Evolutionary conservation across 2,888 invertebrate genomes (phyloP).

Genomic region (Euplexia lucipara): DNA sequence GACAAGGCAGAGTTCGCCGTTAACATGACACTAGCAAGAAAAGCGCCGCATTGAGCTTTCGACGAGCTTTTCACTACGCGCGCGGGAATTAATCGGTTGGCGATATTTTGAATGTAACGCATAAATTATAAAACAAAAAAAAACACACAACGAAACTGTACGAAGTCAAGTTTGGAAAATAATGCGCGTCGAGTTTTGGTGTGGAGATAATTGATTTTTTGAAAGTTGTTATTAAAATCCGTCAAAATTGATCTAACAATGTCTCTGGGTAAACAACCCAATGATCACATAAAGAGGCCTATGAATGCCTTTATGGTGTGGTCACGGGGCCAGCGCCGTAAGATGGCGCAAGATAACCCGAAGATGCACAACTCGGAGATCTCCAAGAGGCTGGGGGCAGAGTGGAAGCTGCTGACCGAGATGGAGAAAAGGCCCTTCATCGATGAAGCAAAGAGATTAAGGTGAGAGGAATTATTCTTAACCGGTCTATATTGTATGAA

Average conservation of each 20-base stretch:
- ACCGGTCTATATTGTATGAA: no score
- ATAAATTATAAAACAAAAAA: constrained; percentile 50
- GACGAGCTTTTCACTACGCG: constrained; percentile 87
- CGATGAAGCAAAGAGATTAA: constrained; percentile 96
- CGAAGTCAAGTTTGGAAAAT: constrained; percentile 41
- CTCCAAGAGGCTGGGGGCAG: constrained; percentile 96
- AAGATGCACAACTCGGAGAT: constrained; percentile 99
- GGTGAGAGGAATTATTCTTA: constrained; percentile 88
- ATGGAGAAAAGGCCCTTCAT: constrained; percentile 97
- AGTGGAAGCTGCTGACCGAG: constrained; percentile 97
- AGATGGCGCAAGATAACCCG: constrained; percentile 98
- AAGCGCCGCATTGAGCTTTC: constrained; percentile 90
- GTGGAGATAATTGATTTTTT: constrained; percentile 52
- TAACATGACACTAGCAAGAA: constrained; percentile 88
- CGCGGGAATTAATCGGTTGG: constrained; percentile 73
- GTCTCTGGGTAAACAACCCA: constrained; percentile 86
- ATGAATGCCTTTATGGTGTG: constrained; percentile 99
- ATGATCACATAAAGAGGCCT: constrained; percentile 97
- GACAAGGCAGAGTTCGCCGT: constrained; percentile 75
- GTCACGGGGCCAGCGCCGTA: constrained; percentile 96
- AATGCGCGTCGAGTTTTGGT: constrained; percentile 53
- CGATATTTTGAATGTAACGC: constrained; percentile 60
- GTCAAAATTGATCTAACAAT: constrained; percentile 72
- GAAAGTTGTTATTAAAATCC: constrained; percentile 50
- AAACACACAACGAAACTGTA: constrained; percentile 18